phyloP scores from a whole-genome alignment of 2,113 vertebrate species.

The Malurus cyaneus region DNA sequence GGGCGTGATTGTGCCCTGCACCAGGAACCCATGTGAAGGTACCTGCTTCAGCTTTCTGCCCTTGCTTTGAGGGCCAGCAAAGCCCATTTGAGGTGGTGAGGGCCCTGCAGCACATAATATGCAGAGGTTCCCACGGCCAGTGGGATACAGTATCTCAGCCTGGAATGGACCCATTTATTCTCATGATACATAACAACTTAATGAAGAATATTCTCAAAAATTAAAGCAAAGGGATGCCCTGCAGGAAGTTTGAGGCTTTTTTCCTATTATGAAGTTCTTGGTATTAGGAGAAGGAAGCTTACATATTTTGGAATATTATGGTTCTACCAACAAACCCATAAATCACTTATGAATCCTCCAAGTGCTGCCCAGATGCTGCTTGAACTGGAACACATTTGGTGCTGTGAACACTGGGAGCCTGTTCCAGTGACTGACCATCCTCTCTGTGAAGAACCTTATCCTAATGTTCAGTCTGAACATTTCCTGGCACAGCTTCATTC shows the following conservation, averaged over 20 bases:
- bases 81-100: rapidly evolving
- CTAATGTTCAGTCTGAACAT: neutral
- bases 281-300: neutral
- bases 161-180: neutral
- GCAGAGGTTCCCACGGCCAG: neutral
- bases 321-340: neutral
- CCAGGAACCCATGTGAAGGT: rapidly evolving
- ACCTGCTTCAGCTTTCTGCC: neutral
- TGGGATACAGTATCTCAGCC: neutral
- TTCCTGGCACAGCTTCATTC: neutral
- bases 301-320: neutral
- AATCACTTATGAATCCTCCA: neutral
- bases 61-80: neutral
- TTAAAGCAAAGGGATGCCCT: neutral
- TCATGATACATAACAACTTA: neutral
- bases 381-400: neutral
- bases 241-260: neutral
- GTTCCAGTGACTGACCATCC: rapidly evolving
- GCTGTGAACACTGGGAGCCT: neutral
- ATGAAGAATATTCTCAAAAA: neutral
- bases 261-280: neutral
- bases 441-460: neutral
- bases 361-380: neutral
- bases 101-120: rapidly evolving
- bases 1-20: rapidly evolving